A percentile compares a stretch with the other conserved stretches of the same genome.
Evolutionary conservation across 1,140 invertebrate genomes (phyloP).

Genomic region (Achatina immaculata): DNA sequence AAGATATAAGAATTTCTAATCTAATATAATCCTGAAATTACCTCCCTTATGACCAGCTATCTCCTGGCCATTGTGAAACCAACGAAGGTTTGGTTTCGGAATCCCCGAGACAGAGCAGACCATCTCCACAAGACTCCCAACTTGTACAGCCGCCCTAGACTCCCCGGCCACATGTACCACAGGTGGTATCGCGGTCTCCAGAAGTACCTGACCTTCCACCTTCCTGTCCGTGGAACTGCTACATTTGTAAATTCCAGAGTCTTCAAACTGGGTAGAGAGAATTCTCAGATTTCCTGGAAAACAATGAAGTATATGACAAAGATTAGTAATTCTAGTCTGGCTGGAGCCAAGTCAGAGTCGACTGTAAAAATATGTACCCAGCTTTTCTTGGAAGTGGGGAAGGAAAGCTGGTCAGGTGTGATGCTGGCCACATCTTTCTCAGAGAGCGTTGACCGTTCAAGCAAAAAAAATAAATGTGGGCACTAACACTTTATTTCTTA

Average conservation of each 20-base stretch:
- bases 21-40: too few relatives aligned
- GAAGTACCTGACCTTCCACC: neutral
- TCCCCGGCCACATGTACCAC: neutral
- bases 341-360: too few relatives aligned
- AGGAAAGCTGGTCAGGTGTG: too few relatives aligned
- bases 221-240: neutral
- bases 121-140: constrained; percentile 7
- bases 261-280: neutral
- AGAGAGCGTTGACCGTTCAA: too few relatives aligned
- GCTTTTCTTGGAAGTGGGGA: too few relatives aligned
- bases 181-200: constrained; percentile 4
- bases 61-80: constrained; percentile 30
- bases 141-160: neutral
- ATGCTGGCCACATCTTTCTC: too few relatives aligned
- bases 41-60: neutral
- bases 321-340: too few relatives aligned
- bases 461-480: too few relatives aligned
- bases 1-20: too few relatives aligned
- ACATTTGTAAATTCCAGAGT: constrained; percentile 27
- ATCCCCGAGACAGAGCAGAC: neutral
- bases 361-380: too few relatives aligned
- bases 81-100: neutral
- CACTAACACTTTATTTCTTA: too few relatives aligned
- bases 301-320: too few relatives aligned
- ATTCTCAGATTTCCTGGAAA: constrained; percentile 27